Percentiles rank a stretch among this genome's conserved stretches.
Evolutionary conservation across 2,888 invertebrate species (phyloP).

Genomic region (Eretmocerus hayati): DNA sequence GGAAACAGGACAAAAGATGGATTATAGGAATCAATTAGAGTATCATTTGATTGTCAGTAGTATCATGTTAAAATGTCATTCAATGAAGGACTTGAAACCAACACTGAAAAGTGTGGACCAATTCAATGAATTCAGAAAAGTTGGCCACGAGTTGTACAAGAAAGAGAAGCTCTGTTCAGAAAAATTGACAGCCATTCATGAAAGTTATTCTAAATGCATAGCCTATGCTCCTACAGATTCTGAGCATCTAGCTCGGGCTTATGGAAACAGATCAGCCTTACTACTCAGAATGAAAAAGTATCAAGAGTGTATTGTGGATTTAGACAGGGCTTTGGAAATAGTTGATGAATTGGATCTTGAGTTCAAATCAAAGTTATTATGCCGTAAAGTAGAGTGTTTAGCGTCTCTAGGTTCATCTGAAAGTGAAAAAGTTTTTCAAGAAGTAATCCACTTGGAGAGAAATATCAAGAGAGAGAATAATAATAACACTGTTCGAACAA

Average conservation of each 20-base stretch:
- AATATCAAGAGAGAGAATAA: background rate
- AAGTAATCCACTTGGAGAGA: background rate
- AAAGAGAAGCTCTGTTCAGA: too few species aligned
- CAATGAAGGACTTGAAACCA: too few species aligned
- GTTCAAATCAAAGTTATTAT: conserved; percentile 55
- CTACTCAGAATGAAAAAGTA: conserved; percentile 59
- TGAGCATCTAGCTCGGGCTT: conserved; percentile 58
- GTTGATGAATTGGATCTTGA: conserved; percentile 55
- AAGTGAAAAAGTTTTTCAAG: background rate
- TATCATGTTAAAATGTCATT: too few species aligned
- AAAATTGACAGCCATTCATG: background rate
- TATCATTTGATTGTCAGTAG: too few species aligned
- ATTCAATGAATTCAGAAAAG: too few species aligned
- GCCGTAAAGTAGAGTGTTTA: conserved; percentile 52
- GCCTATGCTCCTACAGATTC: conserved; percentile 55
- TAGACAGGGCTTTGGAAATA: conserved; percentile 55
- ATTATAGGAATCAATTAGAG: too few species aligned
- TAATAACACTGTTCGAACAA: background rate
- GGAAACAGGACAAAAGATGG: too few species aligned
- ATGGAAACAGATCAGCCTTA: conserved; percentile 71
- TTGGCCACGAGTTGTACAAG: too few species aligned
- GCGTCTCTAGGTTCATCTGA: conserved; percentile 25
- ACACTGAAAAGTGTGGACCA: too few species aligned
- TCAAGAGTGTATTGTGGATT: conserved; percentile 61
- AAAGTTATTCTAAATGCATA: conserved; percentile 57